Conservation (phyloP, 2,797 vertebrate species). For the Cuniculus paca region DNA sequence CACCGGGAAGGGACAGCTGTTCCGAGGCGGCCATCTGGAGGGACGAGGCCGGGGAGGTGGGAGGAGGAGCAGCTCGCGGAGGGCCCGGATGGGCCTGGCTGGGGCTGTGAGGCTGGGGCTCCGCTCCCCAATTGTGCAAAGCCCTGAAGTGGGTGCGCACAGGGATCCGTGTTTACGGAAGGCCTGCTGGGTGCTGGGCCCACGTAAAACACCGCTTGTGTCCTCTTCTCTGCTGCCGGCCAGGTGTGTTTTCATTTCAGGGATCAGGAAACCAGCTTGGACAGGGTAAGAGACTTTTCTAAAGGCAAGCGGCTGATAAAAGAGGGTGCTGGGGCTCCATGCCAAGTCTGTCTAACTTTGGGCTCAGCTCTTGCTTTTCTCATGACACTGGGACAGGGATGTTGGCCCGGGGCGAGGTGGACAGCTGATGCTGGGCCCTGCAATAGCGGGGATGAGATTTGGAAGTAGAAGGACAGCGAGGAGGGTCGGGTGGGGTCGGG, state of each 20-base stretch:
- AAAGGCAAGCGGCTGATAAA: background rate
- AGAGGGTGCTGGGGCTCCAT: background rate
- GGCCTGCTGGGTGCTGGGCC: background rate
- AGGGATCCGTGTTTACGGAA: rapidly evolving
- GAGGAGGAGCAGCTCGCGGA: rapidly evolving
- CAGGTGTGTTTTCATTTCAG: background rate
- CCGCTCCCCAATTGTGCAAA: background rate
- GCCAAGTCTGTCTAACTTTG: background rate
- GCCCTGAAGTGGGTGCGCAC: background rate
- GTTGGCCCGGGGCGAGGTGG: background rate
- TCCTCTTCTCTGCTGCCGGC: background rate
- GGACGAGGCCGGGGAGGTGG: background rate
- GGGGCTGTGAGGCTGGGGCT: background rate
- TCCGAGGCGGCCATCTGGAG: background rate
- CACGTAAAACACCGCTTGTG: rapidly evolving
- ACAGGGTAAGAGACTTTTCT: background rate
- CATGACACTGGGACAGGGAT: background rate
- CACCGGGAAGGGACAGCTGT: background rate
- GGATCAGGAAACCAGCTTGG: background rate
- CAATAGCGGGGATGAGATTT: rapidly evolving
- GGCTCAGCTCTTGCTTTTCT: background rate
- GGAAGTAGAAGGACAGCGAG: background rate
- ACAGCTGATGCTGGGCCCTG: rapidly evolving
- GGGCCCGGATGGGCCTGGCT: background rate
- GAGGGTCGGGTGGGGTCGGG: rapidly evolving